These are phyloP conservation scores for Hypsibius dujardini DNA, from an alignment of 1,140 invertebrate species.

Conservation along the genomic window DNA sequence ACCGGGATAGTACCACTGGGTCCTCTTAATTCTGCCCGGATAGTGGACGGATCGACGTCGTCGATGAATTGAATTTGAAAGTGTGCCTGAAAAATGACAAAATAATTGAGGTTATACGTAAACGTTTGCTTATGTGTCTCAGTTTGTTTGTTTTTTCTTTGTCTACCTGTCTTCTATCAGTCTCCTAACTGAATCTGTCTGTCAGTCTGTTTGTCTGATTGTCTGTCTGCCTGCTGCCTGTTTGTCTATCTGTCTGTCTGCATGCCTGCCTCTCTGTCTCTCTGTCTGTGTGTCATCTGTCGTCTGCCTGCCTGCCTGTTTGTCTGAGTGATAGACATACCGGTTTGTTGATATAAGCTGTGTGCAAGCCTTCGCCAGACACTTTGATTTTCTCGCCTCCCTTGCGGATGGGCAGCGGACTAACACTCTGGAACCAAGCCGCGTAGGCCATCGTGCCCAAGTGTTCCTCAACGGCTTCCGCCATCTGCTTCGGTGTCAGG, in stretches of 20 bases:
- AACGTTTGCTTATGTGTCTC: too few species aligned
- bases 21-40: constrained; percentile 64
- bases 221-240: too few species aligned
- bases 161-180: too few species aligned
- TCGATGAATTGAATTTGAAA: constrained; percentile 59
- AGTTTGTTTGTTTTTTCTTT: not conserved
- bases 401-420: constrained; percentile 35
- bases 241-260: too few species aligned
- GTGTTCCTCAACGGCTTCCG: constrained; percentile 79
- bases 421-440: constrained; percentile 67
- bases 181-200: not conserved
- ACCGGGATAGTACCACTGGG: constrained; percentile 45
- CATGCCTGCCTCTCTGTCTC: not conserved
- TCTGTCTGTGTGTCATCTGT: too few species aligned
- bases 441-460: constrained; percentile 87
- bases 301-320: too few species aligned
- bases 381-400: constrained; percentile 22
- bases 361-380: constrained; percentile 25
- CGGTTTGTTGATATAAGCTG: constrained; percentile 22
- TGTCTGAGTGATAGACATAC: too few species aligned
- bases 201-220: too few species aligned
- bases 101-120: too few species aligned
- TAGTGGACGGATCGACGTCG: constrained; percentile 54
- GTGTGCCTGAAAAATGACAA: constrained; percentile 43
- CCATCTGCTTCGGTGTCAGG: constrained; percentile 75